A percentile compares a stretch with the other conserved stretches of the same genome.
Conservation (phyloP, 2,797 vertebrate genomes). For the Spheniscus humboldti region DNA sequence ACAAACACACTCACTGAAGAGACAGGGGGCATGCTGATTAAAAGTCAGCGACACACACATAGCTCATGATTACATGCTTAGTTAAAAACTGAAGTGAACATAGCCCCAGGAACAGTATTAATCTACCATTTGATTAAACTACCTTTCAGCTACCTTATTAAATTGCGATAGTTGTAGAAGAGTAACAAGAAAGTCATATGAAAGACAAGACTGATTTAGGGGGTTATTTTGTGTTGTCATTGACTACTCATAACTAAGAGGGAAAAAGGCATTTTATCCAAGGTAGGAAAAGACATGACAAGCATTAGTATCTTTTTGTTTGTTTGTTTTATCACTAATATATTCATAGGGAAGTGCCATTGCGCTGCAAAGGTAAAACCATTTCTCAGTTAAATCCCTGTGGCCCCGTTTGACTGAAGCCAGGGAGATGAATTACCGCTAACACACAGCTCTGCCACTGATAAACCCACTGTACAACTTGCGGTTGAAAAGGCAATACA, state of each 20-base stretch:
- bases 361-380: not conserved
- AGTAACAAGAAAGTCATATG: conserved; percentile 6
- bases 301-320: not conserved
- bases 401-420: fast-evolving
- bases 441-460: not conserved
- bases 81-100: conserved; percentile 23
- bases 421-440: not conserved
- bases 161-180: not conserved
- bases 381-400: not conserved
- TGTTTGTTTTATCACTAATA: not conserved
- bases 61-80: not conserved
- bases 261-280: not conserved
- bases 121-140: conserved; percentile 42
- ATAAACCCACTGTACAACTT: not conserved
- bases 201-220: not conserved
- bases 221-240: not conserved
- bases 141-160: conserved; percentile 40
- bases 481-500: not conserved
- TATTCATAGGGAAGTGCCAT: not conserved
- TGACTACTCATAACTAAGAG: not conserved
- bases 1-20: not conserved
- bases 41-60: not conserved
- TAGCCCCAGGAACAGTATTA: conserved; percentile 23
- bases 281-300: not conserved
- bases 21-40: not conserved